Percentiles rank a stretch among this genome's conserved stretches.
Conservation (phyloP, 2,797 vertebrate species). For the Thalassophryne amazonica region DNA sequence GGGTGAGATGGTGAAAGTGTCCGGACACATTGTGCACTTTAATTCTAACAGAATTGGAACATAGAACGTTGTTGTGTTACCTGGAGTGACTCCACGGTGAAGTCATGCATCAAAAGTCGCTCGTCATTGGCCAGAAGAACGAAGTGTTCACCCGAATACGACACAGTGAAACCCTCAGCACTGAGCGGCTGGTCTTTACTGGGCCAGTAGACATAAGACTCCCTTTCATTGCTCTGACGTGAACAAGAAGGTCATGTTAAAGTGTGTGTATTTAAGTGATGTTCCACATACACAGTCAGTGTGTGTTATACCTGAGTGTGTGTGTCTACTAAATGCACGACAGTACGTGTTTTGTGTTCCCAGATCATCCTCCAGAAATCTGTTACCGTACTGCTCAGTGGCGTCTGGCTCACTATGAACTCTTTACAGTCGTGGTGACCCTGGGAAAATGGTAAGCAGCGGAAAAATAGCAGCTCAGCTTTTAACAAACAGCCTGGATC, state of each 20-base stretch:
- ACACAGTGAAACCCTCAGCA: conserved; percentile 90
- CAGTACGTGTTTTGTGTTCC: conserved; percentile 89
- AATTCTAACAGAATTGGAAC: too few relatives aligned
- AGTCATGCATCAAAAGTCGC: conserved; percentile 87
- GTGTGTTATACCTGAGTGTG: conserved; percentile 80
- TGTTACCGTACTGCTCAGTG: conserved; percentile 87
- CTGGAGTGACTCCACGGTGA: conserved; percentile 88
- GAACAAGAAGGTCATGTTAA: background rate
- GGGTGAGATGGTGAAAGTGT: background rate
- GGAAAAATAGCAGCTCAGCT: background rate
- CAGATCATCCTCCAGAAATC: conserved; percentile 98
- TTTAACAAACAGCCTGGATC: background rate
- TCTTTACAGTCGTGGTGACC: conserved; percentile 88
- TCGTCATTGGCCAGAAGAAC: conserved; percentile 88
- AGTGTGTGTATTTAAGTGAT: background rate
- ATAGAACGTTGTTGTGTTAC: conserved; percentile 60
- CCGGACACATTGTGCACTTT: too few relatives aligned
- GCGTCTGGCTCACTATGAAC: conserved; percentile 93
- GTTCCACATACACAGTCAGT: background rate
- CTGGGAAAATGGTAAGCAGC: conserved; percentile 61
- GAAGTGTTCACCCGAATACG: conserved; percentile 83
- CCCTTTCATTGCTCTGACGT: conserved; percentile 72
- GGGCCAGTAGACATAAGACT: conserved; percentile 87
- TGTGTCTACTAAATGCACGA: conserved; percentile 86
- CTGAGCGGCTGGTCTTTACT: conserved; percentile 89